Evolutionary conservation across 2,797 vertebrate species (phyloP), one percentile per base, ranked within the genome.

Genomic region (Meda fulgida): DNA sequence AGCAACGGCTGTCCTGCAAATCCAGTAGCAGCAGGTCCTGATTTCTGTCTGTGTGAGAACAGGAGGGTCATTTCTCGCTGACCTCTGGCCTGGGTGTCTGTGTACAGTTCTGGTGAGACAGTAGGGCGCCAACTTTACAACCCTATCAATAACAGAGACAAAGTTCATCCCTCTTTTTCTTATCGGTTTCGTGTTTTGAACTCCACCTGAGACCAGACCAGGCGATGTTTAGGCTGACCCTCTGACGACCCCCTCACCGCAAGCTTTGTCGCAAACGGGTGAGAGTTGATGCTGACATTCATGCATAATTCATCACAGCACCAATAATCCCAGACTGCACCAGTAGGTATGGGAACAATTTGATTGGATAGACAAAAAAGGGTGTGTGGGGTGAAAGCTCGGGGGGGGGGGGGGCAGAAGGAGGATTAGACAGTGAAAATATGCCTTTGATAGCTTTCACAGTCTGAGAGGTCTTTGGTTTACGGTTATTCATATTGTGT

Each of bases 281-380:
- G 51, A 88, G 84, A 70, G 55, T 72, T 36, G 75, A 83, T 72
- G 53, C 53, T 48, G 75, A 46, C n/a, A 92, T 94, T 94, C 94
- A 95, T 95, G 93, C 94, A 95, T 95, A 95, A 95, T 95, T 95
- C 94, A 95, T 95, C 92, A 91, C 93, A 94, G 93, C 94, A 93
- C 93, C 93, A 93, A 95, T 95, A 95, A 95, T 95, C 94, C 94
- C 93, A 93, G 92, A 90, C 82, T 78, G 82, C 82, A 78, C 46
- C 75, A 70, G 75, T 93, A 72, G 94, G 65, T 13, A 58, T 83
- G 67, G 92, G 93, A 92, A 91, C 91, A 90, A 89, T 93, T 93
- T 92, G 92, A 93, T 94, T 91, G 89, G 92, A 91, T 90, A 93
- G 92, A 93, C 93, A 92, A 93, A 93, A 94, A 92, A 90, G 90